A percentile compares a stretch with the other conserved stretches of the same genome.
phyloP scores from a whole-genome alignment of 2,888 invertebrate genomes.

The Caenorhabditis zanzibari region DNA sequence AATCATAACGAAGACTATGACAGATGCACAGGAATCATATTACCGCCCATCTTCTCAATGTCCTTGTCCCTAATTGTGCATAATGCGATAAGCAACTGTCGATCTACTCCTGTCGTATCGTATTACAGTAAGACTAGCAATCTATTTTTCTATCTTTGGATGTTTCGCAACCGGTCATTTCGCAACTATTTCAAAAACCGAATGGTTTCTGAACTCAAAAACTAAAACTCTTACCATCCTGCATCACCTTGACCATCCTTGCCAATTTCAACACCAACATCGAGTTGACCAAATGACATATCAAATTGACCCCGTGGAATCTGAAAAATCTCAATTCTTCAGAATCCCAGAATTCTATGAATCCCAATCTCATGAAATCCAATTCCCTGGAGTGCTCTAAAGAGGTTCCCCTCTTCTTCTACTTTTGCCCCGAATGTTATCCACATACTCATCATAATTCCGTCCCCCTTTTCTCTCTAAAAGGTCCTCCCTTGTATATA shows the following conservation, averaged over 20 bases:
- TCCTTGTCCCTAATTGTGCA: slow-evolving; percentile 44
- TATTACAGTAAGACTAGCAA: background rate
- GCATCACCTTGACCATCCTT: slow-evolving; percentile 84
- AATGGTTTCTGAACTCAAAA: background rate
- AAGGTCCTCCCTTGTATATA: slow-evolving; percentile 17
- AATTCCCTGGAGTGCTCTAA: slow-evolving; percentile 48
- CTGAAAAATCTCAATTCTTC: slow-evolving; percentile 84
- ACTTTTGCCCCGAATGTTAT: slow-evolving; percentile 35
- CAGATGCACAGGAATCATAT: slow-evolving; percentile 50
- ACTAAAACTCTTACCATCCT: slow-evolving; percentile 20
- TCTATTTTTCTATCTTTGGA: background rate
- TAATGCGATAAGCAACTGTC: slow-evolving; percentile 51
- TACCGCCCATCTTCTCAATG: slow-evolving; percentile 1
- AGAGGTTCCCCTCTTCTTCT: slow-evolving; percentile 5
- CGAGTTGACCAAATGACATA: slow-evolving; percentile 92
- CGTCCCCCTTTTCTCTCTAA: slow-evolving; percentile 2
- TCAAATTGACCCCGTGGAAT: slow-evolving; percentile 92
- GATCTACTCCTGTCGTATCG: background rate
- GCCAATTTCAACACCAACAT: slow-evolving; percentile 90
- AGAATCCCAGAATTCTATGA: background rate
- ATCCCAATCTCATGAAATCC: slow-evolving; percentile 4
- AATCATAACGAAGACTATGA: background rate
- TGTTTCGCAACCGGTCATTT: background rate
- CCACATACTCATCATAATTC: slow-evolving; percentile 61
- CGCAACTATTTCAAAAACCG: background rate